These are phyloP conservation scores for Etia nguti DNA, from an alignment of 2,113 vertebrate genomes.

Conservation along the genomic window DNA sequence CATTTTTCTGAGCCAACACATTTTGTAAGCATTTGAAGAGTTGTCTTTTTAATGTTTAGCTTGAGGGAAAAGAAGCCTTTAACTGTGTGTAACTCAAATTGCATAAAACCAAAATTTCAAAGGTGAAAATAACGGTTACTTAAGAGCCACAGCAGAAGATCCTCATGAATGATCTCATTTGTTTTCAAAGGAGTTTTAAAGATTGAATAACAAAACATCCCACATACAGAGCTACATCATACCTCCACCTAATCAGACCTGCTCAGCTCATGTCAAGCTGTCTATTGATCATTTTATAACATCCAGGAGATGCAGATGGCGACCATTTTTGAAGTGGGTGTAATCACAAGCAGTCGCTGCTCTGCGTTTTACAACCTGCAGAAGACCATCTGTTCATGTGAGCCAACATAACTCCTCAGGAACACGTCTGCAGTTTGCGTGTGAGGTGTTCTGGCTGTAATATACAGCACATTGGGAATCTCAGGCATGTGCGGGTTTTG, in stretches of 20 bases:
- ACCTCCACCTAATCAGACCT: neutral
- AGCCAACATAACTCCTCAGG: neutral
- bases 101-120: neutral
- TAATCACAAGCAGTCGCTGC: neutral
- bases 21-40: neutral
- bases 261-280: neutral
- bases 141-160: neutral
- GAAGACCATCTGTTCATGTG: constrained; percentile 14
- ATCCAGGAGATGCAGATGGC: neutral
- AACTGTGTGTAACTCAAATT: neutral
- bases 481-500: constrained; percentile 6
- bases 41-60: neutral
- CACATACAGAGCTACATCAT: neutral
- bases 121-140: neutral
- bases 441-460: neutral
- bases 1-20: neutral
- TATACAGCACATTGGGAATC: constrained; percentile 43
- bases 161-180: neutral
- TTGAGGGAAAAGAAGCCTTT: neutral
- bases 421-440: constrained; percentile 10
- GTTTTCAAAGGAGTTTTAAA: neutral
- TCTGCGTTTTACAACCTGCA: neutral
- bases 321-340: neutral
- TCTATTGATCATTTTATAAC: neutral
- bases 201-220: neutral